Evolutionary conservation across 2,888 invertebrate species (phyloP).

Genomic region (Notodonta ziczac): DNA sequence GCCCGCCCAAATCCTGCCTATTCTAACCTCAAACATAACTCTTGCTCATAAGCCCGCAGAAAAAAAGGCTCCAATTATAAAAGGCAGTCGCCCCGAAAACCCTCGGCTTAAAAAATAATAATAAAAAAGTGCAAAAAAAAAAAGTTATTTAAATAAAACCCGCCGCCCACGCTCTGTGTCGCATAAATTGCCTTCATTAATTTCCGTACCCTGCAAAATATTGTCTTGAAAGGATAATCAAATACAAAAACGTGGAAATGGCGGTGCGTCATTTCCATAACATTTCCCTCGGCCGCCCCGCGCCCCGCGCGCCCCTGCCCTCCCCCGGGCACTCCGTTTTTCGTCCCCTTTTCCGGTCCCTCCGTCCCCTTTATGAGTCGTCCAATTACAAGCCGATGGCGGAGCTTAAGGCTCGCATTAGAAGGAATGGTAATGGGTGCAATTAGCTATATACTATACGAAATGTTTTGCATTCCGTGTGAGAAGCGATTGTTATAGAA

Average conservation of each 20-base stretch:
- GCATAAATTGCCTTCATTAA: conserved; percentile 85
- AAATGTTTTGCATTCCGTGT: conserved; percentile 9
- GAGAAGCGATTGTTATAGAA: not conserved
- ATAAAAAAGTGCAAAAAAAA: conserved; percentile 34
- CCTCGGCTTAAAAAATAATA: conserved; percentile 65
- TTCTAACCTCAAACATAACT: conserved; percentile 75
- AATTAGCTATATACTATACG: conserved; percentile 52
- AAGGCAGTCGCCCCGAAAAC: conserved; percentile 72
- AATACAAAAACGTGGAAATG: conserved; percentile 84
- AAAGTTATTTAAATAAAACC: conserved; percentile 82
- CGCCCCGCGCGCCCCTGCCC: conserved; percentile 40
- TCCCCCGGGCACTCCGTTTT: conserved; percentile 50
- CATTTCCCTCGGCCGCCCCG: conserved; percentile 56
- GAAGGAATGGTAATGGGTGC: conserved; percentile 59
- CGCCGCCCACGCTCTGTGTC: conserved; percentile 73
- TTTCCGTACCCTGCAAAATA: conserved; percentile 83
- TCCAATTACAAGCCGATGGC: conserved; percentile 79
- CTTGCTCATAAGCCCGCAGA: conserved; percentile 63
- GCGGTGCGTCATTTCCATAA: conserved; percentile 84
- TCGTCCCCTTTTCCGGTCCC: conserved; percentile 75
- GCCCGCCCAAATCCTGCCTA: conserved; percentile 39
- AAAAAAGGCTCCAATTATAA: conserved; percentile 74
- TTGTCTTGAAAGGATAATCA: conserved; percentile 85
- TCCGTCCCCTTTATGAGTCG: conserved; percentile 78
- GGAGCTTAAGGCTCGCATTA: conserved; percentile 80